Base-by-base conservation (phyloP, 1,140 invertebrate genomes). In the Himalopsyche phryganea region DNA sequence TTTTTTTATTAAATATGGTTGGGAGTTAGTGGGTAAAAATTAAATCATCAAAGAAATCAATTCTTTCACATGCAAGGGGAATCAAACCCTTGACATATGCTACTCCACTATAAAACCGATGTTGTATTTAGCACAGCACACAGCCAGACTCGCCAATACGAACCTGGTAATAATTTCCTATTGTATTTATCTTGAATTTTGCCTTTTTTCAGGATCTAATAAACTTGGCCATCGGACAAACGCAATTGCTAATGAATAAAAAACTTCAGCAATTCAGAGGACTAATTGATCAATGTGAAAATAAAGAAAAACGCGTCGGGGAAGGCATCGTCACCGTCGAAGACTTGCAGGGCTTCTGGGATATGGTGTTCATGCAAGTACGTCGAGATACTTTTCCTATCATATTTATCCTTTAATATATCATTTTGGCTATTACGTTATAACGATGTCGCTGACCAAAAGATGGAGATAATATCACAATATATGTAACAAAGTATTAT, bases 301-400 rank as follows among this genome's bases (percentile, higher is more conserved):
- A 42, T 23, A 42, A 47, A 35, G 50, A 58, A 20, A 36, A 11
- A 7, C 14, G 33, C 11, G 72, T 72, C 5, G 84, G 81, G 15
- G 79, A 84, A 65, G 66, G 67, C 10, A 62, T 67, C 0, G 82
- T 82, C 54, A 69, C 80, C 17, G 82, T 88, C 1, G 80, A 76
- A 40, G 88, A 90, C 73, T 71, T 90, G 0, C 83, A 88, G 70
- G 88, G 87, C 2, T 90, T 89, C 72, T 90, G 88, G 88, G 87
- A 88, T 38, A 86, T 88, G 83, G 74, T 87, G 6, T 81, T 80
- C 41, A 81, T 84, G 57, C 86, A 89, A 66, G 76, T 85, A 50
- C n/a, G 19, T 10, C n/a, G n/a, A n/a, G n/a, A n/a, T n/a, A n/a
- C n/a, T 9, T 6, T 6, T 35, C 6, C 33, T 35, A 6, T n/a